Evolutionary conservation across 2,888 invertebrate species (phyloP).

Genomic region (Harpalus rubripes): DNA sequence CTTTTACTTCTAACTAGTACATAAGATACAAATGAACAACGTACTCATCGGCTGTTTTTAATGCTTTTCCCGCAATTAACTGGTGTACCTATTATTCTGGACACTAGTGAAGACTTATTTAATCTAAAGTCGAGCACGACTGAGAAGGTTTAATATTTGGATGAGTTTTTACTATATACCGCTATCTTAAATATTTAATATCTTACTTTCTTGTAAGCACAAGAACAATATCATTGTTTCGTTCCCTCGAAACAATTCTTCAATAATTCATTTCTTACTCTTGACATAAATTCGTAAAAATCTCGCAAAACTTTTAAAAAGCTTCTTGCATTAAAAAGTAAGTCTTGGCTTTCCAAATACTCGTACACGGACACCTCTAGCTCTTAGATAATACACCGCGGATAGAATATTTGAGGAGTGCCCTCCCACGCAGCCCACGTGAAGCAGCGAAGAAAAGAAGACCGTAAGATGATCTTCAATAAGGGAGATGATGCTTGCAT

Average conservation of each 20-base stretch:
- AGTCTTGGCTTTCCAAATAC: slow-evolving; percentile 8
- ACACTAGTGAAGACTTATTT: too few species aligned
- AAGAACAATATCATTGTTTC: too few species aligned
- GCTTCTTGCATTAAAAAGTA: slow-evolving; percentile 1
- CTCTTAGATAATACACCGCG: slow-evolving; percentile 26
- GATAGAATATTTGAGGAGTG: slow-evolving; percentile 16
- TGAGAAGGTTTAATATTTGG: too few species aligned
- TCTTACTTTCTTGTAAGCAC: too few species aligned
- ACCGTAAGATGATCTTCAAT: neutral
- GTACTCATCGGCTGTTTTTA: too few species aligned
- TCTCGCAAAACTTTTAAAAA: neutral
- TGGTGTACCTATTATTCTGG: too few species aligned
- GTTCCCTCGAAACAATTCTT: neutral
- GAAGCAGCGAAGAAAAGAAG: neutral
- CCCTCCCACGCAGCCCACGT: slow-evolving; percentile 5
- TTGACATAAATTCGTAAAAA: slow-evolving; percentile 19
- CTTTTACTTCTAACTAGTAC: too few species aligned
- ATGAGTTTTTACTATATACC: too few species aligned
- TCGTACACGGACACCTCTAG: neutral
- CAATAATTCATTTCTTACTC: slow-evolving; percentile 1
- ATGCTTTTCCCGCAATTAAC: too few species aligned
- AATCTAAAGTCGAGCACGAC: too few species aligned
- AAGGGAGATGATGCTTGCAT: neutral
- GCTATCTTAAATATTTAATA: too few species aligned
- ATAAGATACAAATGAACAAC: too few species aligned